Base-by-base conservation (phyloP, 2,113 vertebrate species). In the Tychaedon coryphoeus region DNA sequence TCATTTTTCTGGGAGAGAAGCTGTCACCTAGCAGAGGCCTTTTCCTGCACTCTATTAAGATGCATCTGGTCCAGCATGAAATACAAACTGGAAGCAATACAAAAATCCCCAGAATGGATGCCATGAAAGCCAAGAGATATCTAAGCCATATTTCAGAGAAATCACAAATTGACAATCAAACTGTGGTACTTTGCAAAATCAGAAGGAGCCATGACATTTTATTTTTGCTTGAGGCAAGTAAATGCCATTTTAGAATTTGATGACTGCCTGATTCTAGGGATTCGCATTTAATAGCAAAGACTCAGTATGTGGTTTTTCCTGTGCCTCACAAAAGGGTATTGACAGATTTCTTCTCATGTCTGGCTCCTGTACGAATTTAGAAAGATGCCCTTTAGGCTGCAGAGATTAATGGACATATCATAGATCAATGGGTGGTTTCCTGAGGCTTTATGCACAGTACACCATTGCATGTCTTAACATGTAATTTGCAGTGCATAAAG, bases 341-440 rank as follows among this genome's bases (percentile, higher is more conserved):
- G 91, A 93, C 45, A 86, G 54, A 83, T 95, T 75, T 86, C 70
- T 93, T 80, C 87, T 90, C 81, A 50, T 62, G 74, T 47, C 82
- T 95, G 88, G 53, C 66, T 92, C 74, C 45, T 88, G n/a, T 79
- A 88, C 45, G n/a, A 73, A 82, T 90, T 96, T 93, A 95, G 90
- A 88, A 95, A 85, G 70, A 92, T 90, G 85, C 81, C 93, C 88
- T 95, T 92, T 90, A 91, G 95, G 90, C 90, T 88, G 66, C 42
- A 93, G 71, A 93, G 82, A 93, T 92, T 92, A 92, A 96, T 90
- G 93, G 88, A 73, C 78, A 25, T 75, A 69, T 71, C 73, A 42
- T 43, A 92, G 90, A 96, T 96, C 90, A 90, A 38, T 82, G 74
- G 22, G 15, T 78, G 53, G 45, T 69, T 88, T 94, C 93, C 85